These are phyloP conservation scores for Lycocerus yunnanus DNA, from an alignment of 2,888 invertebrate species.

Conservation along the genomic window DNA sequence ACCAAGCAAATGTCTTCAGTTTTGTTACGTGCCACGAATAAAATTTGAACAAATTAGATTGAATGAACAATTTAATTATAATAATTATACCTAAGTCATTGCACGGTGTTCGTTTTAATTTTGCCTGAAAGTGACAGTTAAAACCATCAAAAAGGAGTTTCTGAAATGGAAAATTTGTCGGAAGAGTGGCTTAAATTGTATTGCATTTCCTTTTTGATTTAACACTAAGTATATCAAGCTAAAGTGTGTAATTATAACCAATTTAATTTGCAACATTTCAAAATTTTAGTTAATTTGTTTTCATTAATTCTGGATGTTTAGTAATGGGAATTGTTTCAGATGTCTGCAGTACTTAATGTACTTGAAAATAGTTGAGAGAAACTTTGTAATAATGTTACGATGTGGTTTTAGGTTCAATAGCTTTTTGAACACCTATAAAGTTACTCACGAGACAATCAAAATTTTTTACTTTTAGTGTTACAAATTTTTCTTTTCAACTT, in stretches of 20 bases:
- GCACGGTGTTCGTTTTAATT: neutral
- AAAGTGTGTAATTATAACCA: too few species aligned
- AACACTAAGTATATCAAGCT: too few species aligned
- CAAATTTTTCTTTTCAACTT: too few species aligned
- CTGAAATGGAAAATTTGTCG: neutral
- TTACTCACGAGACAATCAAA: neutral
- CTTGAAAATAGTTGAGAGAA: neutral
- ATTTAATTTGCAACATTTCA: neutral
- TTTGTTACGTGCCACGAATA: neutral
- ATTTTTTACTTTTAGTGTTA: too few species aligned
- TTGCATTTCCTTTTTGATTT: neutral
- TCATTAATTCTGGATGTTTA: neutral
- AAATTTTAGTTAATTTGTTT: neutral
- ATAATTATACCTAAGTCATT: neutral
- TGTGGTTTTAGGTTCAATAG: neutral
- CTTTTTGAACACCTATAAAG: neutral
- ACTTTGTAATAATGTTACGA: neutral
- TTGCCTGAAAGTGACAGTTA: neutral
- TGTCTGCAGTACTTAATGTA: neutral
- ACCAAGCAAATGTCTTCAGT: neutral
- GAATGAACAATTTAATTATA: neutral
- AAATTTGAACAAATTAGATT: neutral
- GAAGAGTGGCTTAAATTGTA: neutral
- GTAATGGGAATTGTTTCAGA: neutral
- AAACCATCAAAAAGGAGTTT: neutral